Conservation (phyloP, 2,797 vertebrate genomes). For the Macroramphosus scolopax region DNA sequence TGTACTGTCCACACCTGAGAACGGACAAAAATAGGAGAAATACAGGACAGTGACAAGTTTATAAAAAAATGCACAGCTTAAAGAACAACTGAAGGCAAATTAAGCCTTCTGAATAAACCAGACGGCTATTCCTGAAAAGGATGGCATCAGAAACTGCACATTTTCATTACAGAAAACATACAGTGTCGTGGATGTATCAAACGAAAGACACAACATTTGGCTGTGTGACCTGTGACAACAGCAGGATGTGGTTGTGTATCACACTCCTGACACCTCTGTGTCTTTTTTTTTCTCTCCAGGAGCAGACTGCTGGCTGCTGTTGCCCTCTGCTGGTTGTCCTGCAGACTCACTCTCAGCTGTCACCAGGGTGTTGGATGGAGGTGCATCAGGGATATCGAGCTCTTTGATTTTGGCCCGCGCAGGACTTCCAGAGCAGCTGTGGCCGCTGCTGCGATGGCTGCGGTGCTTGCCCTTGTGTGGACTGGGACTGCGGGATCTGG, state of each 20-base stretch:
- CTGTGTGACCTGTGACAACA: slow-evolving; percentile 50
- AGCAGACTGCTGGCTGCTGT: slow-evolving; percentile 30
- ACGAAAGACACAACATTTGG: slow-evolving; percentile 63
- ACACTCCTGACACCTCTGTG: slow-evolving; percentile 53
- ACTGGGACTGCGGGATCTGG: slow-evolving; percentile 87
- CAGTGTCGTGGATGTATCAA: slow-evolving; percentile 50
- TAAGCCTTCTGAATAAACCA: slow-evolving; percentile 51
- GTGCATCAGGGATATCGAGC: slow-evolving; percentile 65
- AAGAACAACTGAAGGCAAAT: slow-evolving; percentile 64
- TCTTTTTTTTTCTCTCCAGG: slow-evolving; percentile 27
- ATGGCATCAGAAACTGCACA: slow-evolving; percentile 54
- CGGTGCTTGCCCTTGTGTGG: slow-evolving; percentile 78
- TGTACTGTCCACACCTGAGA: slow-evolving; percentile 71
- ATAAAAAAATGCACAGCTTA: slow-evolving; percentile 46
- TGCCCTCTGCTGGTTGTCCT: slow-evolving; percentile 57
- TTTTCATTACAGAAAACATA: slow-evolving; percentile 54
- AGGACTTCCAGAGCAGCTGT: slow-evolving; percentile 65
- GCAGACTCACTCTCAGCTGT: slow-evolving; percentile 27
- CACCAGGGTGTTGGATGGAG: slow-evolving; percentile 43
- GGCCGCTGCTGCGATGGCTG: slow-evolving; percentile 65
- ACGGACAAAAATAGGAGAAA: slow-evolving; percentile 50
- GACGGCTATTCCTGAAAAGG: slow-evolving; percentile 63
- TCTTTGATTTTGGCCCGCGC: slow-evolving; percentile 75
- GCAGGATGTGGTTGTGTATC: slow-evolving; percentile 42
- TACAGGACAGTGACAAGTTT: slow-evolving; percentile 39